phyloP scores from a whole-genome alignment of 1,140 invertebrate genomes.

The Melipona quadrifasciata region DNA sequence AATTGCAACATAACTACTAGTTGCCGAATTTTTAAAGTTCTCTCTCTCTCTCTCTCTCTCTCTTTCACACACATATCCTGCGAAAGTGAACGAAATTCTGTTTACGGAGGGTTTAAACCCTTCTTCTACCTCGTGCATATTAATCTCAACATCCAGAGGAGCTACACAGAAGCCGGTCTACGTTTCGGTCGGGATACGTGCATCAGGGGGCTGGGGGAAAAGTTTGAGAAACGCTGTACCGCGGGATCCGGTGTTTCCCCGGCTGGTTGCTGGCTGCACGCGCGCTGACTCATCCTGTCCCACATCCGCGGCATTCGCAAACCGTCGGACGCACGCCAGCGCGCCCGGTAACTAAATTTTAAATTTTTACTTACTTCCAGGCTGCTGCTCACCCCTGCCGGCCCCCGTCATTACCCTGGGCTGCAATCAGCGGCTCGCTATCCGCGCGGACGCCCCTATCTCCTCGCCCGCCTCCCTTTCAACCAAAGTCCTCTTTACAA shows the following conservation, averaged over 20 bases:
- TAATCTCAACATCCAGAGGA: neutral
- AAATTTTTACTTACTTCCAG: slow-evolving; percentile 83
- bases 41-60: no score
- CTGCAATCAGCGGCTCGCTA: slow-evolving; percentile 79
- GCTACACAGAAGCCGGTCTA: neutral
- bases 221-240: slow-evolving; percentile 40
- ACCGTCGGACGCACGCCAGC: slow-evolving; percentile 70
- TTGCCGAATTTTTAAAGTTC: no score
- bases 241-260: neutral
- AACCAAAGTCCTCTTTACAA: slow-evolving; percentile 68
- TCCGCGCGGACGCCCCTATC: slow-evolving; percentile 49
- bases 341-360: slow-evolving; percentile 81
- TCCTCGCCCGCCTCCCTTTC: slow-evolving; percentile 57
- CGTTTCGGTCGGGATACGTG: neutral
- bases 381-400: slow-evolving; percentile 80
- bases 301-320: slow-evolving; percentile 62
- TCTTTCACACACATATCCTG: neutral
- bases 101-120: neutral
- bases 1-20: no score
- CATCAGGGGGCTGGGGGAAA: neutral
- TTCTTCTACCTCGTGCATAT: neutral
- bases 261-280: slow-evolving; percentile 10
- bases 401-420: slow-evolving; percentile 78
- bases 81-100: no score
- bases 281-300: slow-evolving; percentile 77